Base-by-base conservation (phyloP, 64 coral and sea anemone genomes). In the Pocillopora verrucosa region DNA sequence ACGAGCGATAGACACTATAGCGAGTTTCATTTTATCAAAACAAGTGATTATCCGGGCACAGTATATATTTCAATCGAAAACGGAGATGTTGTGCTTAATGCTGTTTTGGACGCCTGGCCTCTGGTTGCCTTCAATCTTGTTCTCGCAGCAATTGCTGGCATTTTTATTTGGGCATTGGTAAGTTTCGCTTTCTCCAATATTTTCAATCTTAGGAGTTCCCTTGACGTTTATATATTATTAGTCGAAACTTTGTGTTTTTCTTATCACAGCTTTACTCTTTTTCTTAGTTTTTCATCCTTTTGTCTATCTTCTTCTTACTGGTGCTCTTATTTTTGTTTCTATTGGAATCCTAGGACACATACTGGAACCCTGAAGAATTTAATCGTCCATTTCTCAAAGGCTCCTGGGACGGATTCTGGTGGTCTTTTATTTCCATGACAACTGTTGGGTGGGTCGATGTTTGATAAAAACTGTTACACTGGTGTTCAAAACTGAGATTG, bases 331-430 rank as follows among this genome's bases (percentile, higher is more conserved):
- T 4, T 51, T 51, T 51, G 41, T 51, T 51, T 51, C 7, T 51
- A 7, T 51, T 9, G 16, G 14, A 16, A 26, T 13, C 10, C 16
- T 45, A 90, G 89, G 89, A 90, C 68, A 65, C 59, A 13, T 80
- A 72, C 16, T 58, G 80, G 58, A 90, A 90, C 24, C 16, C 56
- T 19, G 76, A 90, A 17, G 77, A 90, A 67, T 90, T 90, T 90
- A 78, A 78, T 70, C 76, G 78, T 56, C 73, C 76, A 72, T 90
- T 90, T 78, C 70, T 82, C 25, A 80, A 24, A 83, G 89, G 89
- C 73, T 90, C 89, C 72, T 90, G 79, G 89, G 89, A 90, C 72
- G 89, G 89, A 74, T 90, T 90, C 38, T 90, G 89, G 89, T 90
- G 89, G 89, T 80, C 89, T 19, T 82, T 90, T 30, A 79, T 90